phyloP scores from a whole-genome alignment of 2,113 vertebrate species.

The Pollachius pollachius region DNA sequence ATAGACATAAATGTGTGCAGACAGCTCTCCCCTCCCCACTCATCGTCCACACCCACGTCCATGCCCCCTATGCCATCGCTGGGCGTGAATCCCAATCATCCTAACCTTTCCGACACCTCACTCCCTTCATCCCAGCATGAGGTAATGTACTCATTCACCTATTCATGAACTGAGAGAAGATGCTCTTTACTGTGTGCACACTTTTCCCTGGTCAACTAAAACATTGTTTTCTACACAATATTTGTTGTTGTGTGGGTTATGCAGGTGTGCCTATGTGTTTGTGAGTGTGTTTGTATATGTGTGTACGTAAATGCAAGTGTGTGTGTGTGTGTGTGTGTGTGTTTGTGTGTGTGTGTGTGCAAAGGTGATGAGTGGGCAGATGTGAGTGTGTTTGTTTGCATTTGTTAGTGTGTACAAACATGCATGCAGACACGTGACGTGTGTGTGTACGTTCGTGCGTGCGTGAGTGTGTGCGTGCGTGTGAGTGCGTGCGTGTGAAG shows the following conservation, averaged over 20 bases:
- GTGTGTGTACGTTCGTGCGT: not conserved
- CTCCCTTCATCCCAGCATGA: slow-evolving; percentile 56
- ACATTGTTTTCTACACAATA: not conserved
- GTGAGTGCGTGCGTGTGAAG: slow-evolving; percentile 5
- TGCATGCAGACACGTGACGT: too few species aligned
- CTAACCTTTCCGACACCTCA: slow-evolving; percentile 24
- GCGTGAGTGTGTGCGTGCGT: slow-evolving; percentile 9
- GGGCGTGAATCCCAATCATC: not conserved
- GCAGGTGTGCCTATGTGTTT: not conserved
- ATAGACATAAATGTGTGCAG: slow-evolving; percentile 63
- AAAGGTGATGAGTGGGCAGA: not conserved
- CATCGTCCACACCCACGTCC: slow-evolving; percentile 52
- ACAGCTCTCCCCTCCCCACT: slow-evolving; percentile 55
- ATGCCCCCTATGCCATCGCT: not conserved
- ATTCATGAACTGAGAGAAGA: not conserved
- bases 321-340: not conserved
- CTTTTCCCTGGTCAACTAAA: too few species aligned
- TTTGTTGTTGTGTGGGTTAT: not conserved
- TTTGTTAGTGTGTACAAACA: too few species aligned
- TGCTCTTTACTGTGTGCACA: not conserved
- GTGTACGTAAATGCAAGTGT: not conserved
- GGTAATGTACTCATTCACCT: slow-evolving; percentile 65
- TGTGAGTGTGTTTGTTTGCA: too few species aligned
- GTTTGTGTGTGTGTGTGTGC: not conserved
- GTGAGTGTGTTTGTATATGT: not conserved